phyloP scores from a whole-genome alignment of 2,797 vertebrate species.

The Arctocebus calabarensis region DNA sequence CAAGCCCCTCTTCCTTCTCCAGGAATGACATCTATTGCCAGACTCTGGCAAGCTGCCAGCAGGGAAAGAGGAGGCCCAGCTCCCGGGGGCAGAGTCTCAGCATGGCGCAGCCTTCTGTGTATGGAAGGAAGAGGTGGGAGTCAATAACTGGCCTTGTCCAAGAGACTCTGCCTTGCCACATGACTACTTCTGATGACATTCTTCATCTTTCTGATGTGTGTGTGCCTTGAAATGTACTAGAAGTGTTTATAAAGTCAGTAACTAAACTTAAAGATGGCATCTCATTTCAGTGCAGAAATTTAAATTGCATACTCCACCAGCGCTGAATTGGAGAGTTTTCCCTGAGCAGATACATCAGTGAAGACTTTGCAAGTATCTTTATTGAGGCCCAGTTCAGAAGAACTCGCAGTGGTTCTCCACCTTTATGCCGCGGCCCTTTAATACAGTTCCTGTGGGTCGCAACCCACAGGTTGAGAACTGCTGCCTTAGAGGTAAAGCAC shows the following conservation, averaged over 20 bases:
- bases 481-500: background rate
- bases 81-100: background rate
- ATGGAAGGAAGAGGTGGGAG: background rate
- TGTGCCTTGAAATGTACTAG: background rate
- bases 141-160: background rate
- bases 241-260: background rate
- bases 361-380: background rate
- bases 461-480: too few relatives aligned
- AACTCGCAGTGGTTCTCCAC: too few relatives aligned
- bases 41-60: background rate
- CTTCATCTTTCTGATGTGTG: background rate
- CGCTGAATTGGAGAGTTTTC: background rate
- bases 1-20: background rate
- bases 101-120: accelerated
- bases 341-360: too few relatives aligned
- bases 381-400: background rate
- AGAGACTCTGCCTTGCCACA: too few relatives aligned
- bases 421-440: too few relatives aligned
- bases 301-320: too few relatives aligned
- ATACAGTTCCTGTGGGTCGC: too few relatives aligned
- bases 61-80: background rate
- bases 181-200: background rate
- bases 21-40: background rate
- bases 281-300: background rate
- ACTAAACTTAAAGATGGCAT: background rate